Conservation (phyloP, 2,113 vertebrate species). For the Pterocles gutturalis region DNA sequence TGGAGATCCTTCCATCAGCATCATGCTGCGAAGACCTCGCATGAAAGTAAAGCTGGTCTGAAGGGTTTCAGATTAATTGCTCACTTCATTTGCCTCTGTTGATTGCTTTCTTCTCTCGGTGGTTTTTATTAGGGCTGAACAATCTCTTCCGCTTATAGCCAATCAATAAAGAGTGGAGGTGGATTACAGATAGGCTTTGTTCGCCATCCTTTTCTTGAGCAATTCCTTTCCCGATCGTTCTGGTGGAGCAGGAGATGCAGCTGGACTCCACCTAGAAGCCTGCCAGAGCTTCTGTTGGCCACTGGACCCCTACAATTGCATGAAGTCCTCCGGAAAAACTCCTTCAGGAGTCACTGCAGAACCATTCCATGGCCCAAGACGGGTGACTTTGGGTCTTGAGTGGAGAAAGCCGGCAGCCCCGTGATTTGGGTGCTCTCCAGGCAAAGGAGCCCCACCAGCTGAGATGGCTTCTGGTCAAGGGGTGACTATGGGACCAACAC, state of each 20-base stretch:
- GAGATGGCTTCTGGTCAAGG: neutral
- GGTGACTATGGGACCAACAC: rapidly evolving
- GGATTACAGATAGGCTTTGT: slow-evolving; percentile 6
- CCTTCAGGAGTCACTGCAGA: neutral
- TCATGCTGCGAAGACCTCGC: neutral
- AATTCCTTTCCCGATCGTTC: neutral
- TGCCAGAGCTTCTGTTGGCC: neutral
- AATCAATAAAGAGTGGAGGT: slow-evolving; percentile 22
- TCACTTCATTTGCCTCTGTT: neutral
- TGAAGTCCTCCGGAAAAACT: neutral
- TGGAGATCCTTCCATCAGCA: neutral
- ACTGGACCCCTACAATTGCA: rapidly evolving
- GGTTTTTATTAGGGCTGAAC: slow-evolving; percentile 3
- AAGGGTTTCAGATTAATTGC: neutral
- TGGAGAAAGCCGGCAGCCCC: neutral
- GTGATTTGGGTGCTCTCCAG: neutral
- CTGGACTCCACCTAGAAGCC: neutral
- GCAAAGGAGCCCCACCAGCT: neutral
- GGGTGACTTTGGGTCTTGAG: neutral
- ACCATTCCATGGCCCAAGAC: rapidly evolving
- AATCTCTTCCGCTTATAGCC: neutral
- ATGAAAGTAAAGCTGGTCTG: neutral
- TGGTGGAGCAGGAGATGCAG: neutral
- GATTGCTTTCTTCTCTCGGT: neutral
- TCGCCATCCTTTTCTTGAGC: neutral